These are phyloP conservation scores for Drosophila colorata DNA, from an alignment of 2,888 invertebrate genomes.

Conservation along the genomic window DNA sequence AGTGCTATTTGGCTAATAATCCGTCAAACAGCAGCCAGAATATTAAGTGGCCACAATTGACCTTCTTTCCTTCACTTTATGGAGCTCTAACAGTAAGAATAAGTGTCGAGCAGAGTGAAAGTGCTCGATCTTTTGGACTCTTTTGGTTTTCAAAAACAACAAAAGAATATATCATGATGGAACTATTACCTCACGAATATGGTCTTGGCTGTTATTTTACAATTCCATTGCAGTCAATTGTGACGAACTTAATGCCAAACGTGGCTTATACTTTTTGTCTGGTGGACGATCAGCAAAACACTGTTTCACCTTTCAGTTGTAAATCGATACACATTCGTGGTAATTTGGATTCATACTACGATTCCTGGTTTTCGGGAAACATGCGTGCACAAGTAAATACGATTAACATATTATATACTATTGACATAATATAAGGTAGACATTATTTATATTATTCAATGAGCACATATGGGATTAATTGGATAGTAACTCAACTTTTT, in stretches of 20 bases:
- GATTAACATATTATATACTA: too few relatives aligned
- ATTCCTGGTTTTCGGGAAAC: conserved; percentile 62
- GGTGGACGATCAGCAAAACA: conserved; percentile 46
- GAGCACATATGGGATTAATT: too few relatives aligned
- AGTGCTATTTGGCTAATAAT: conserved; percentile 35
- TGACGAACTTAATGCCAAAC: conserved; percentile 65
- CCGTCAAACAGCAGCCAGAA: conserved; percentile 4
- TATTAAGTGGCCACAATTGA: conserved; percentile 50
- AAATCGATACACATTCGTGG: conserved; percentile 69
- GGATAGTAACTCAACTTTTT: too few relatives aligned
- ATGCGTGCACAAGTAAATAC: conserved; percentile 54
- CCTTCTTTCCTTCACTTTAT: conserved; percentile 42
- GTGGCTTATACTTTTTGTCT: conserved; percentile 81
- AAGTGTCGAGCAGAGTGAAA: conserved; percentile 24
- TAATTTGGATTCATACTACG: conserved; percentile 55
- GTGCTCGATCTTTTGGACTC: conserved; percentile 53
- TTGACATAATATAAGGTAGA: neutral
- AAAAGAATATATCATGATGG: conserved; percentile 62
- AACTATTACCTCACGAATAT: conserved; percentile 60
- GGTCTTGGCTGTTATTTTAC: conserved; percentile 76
- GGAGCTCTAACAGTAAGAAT: conserved; percentile 47
- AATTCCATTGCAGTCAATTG: conserved; percentile 57
- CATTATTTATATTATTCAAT: too few relatives aligned
- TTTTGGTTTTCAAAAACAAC: conserved; percentile 81
- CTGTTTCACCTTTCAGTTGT: conserved; percentile 79